These are phyloP conservation scores for Gonioctena quinquepunctata DNA, from an alignment of 1,140 invertebrate species.

Conservation along the genomic window DNA sequence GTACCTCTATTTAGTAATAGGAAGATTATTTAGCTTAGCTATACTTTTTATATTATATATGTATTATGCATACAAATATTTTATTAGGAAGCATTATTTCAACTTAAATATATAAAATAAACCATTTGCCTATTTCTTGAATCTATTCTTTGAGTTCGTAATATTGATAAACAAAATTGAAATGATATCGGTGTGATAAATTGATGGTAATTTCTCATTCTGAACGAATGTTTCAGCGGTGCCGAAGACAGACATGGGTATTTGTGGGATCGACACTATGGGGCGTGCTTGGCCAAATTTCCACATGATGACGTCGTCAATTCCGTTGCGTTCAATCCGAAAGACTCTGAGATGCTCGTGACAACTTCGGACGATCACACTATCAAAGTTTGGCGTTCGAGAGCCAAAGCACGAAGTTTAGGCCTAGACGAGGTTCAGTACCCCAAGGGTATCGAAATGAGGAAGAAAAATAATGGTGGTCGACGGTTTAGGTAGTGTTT, in stretches of 20 bases:
- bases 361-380: slow-evolving; percentile 86
- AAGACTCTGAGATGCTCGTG: slow-evolving; percentile 80
- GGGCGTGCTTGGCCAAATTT: slow-evolving; percentile 75
- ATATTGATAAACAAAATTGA: too few species aligned
- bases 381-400: slow-evolving; percentile 74
- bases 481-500: neutral
- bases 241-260: slow-evolving; percentile 87
- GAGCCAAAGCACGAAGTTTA: slow-evolving; percentile 57
- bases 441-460: slow-evolving; percentile 44
- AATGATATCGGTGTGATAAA: too few species aligned
- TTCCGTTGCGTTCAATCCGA: slow-evolving; percentile 85
- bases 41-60: too few species aligned
- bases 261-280: slow-evolving; percentile 86
- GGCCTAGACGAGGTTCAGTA: slow-evolving; percentile 40
- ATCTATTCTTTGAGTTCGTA: too few species aligned
- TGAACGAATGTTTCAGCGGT: slow-evolving; percentile 71
- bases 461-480: slow-evolving; percentile 18
- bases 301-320: slow-evolving; percentile 85
- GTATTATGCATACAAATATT: too few species aligned
- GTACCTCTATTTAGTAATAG: too few species aligned
- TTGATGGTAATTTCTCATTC: too few species aligned
- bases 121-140: too few species aligned
- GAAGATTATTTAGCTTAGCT: too few species aligned
- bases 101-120: too few species aligned
- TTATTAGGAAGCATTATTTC: too few species aligned